These are phyloP conservation scores for Ibidorhyncha struthersii DNA, from an alignment of 2,113 vertebrate genomes.

Conservation along the genomic window DNA sequence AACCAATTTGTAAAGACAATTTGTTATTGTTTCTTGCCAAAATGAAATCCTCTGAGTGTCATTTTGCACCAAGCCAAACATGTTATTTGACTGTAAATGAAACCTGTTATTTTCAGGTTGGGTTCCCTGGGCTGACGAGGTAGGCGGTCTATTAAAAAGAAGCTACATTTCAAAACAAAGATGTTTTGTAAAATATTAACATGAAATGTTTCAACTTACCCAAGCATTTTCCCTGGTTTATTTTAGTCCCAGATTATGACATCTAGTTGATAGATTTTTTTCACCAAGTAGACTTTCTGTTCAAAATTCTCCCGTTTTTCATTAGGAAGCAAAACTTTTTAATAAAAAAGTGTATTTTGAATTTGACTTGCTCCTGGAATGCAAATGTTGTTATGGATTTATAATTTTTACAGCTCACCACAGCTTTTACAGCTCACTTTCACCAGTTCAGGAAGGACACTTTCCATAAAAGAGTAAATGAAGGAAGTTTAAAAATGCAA, in stretches of 20 bases:
- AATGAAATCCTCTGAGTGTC: neutral
- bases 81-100: neutral
- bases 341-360: neutral
- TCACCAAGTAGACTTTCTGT: neutral
- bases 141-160: neutral
- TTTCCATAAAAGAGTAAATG: neutral
- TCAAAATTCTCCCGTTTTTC: neutral
- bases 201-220: conserved; percentile 50
- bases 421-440: neutral
- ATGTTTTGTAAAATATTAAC: neutral
- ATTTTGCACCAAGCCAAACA: neutral
- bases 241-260: neutral
- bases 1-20: neutral
- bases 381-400: neutral
- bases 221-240: neutral
- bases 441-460: neutral
- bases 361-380: neutral
- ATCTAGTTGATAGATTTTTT: neutral
- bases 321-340: neutral
- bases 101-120: neutral
- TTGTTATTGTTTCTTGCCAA: neutral
- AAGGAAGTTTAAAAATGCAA: neutral
- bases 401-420: neutral
- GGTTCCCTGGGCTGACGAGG: neutral
- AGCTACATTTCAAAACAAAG: conserved; percentile 2